A percentile compares a stretch with the other conserved stretches of the same genome.
These are phyloP conservation scores for Lepus townsendii DNA, from an alignment of 2,797 vertebrate species.

Conservation along the genomic window DNA sequence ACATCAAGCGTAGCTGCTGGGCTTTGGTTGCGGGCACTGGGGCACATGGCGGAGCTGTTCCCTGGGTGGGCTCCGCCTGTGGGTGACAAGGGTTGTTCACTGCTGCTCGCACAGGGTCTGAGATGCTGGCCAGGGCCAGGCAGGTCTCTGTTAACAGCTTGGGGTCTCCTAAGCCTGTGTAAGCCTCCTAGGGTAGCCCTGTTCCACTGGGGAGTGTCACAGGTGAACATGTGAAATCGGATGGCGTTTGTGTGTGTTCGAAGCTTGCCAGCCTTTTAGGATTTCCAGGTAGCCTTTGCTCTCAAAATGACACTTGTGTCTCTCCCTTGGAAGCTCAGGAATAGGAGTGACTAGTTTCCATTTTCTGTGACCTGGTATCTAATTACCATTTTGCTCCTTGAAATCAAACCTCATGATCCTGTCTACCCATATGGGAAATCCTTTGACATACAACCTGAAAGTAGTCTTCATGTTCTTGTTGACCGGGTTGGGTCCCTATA, in stretches of 20 bases:
- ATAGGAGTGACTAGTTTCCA: neutral
- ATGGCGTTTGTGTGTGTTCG: neutral
- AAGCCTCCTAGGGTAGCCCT: neutral
- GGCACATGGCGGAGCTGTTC: neutral
- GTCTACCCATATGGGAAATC: neutral
- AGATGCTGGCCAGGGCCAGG: neutral
- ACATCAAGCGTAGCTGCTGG: neutral
- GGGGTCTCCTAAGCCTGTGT: neutral
- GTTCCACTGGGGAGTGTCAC: neutral
- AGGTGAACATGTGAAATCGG: neutral
- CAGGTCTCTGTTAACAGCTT: neutral
- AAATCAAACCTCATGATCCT: neutral
- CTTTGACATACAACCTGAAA: constrained; percentile 46
- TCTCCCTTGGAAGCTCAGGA: neutral
- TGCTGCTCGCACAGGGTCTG: neutral
- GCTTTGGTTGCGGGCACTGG: neutral
- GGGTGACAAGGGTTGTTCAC: neutral
- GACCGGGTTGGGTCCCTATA: neutral
- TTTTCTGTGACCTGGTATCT: constrained; percentile 24
- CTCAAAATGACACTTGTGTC: neutral
- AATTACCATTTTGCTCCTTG: neutral
- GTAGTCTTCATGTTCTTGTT: constrained; percentile 23
- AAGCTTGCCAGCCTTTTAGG: neutral
- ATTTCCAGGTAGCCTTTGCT: neutral
- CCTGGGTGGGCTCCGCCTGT: neutral